Conservation (phyloP, 2,888 invertebrate species). For the Aethes cnicana region DNA sequence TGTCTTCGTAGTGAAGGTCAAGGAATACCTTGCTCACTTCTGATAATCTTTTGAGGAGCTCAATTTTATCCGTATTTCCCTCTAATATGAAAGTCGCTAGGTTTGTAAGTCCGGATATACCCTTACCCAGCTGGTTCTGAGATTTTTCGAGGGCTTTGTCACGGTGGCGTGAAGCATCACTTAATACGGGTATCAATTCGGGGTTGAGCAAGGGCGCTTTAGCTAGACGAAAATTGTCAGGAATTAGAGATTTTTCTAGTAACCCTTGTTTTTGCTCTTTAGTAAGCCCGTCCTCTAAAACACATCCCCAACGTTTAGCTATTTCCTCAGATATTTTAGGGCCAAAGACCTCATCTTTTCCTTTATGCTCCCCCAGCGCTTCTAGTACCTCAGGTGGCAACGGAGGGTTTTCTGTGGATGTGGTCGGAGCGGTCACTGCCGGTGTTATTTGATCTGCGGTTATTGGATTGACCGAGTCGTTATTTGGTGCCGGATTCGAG, state of each 20-base stretch:
- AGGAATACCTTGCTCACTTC: neutral
- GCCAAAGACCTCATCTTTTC: neutral
- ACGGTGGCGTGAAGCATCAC: neutral
- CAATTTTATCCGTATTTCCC: neutral
- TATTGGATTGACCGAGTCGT: no score
- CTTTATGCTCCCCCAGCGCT: neutral
- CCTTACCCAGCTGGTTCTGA: neutral
- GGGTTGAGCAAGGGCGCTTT: neutral
- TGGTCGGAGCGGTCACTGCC: no score
- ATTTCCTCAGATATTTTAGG: slow-evolving; percentile 5
- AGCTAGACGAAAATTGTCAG: neutral
- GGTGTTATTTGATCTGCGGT: neutral
- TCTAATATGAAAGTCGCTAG: neutral
- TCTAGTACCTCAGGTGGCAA: neutral
- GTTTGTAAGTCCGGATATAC: neutral
- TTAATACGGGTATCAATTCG: neutral
- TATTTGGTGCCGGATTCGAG: no score
- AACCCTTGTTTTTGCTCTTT: neutral
- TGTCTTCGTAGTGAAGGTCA: slow-evolving; percentile 7
- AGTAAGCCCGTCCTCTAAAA: neutral
- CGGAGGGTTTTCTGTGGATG: neutral
- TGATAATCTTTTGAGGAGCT: neutral
- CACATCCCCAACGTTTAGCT: slow-evolving; percentile 12
- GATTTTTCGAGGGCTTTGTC: neutral
- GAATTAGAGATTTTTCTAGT: neutral